Conservation (phyloP, 2,888 invertebrate species). For the Mesopsocus fuscifrons region DNA sequence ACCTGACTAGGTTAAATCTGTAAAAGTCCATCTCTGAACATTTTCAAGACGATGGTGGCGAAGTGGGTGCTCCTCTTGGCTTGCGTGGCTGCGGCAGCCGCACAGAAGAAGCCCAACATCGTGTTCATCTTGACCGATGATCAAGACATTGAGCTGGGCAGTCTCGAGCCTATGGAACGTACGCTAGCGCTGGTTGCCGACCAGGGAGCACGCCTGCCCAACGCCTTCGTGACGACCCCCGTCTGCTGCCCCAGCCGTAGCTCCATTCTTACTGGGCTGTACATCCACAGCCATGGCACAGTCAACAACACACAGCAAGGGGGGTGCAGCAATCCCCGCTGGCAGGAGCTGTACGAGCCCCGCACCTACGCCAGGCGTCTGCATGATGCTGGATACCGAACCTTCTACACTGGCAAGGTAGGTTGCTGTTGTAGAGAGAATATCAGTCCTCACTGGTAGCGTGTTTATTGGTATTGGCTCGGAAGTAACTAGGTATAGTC, state of each 20-base stretch:
- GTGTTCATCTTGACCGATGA: constrained; percentile 66
- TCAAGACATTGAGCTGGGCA: constrained; percentile 58
- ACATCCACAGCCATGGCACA: constrained; percentile 61
- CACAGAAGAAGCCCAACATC: constrained; percentile 40
- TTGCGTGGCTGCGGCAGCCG: constrained; percentile 17
- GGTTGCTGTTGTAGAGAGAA: too few species aligned
- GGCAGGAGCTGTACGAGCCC: constrained; percentile 43
- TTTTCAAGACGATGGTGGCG: too few species aligned
- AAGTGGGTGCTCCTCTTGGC: not conserved
- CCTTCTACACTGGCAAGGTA: constrained; percentile 89
- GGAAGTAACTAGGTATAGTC: too few species aligned
- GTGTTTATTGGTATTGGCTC: too few species aligned
- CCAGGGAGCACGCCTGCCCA: constrained; percentile 45
- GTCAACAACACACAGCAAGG: constrained; percentile 58
- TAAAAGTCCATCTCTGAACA: too few species aligned
- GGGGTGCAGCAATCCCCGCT: constrained; percentile 48
- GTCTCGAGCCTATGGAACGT: constrained; percentile 49
- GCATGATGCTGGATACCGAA: constrained; percentile 40
- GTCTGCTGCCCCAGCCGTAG: constrained; percentile 80
- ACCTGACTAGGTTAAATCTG: too few species aligned
- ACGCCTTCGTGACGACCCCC: constrained; percentile 63
- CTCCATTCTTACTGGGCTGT: constrained; percentile 61
- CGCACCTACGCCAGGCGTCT: constrained; percentile 39
- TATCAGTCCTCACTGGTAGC: too few species aligned
- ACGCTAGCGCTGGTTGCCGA: constrained; percentile 38